Base-by-base conservation (phyloP, 2,113 vertebrate genomes). In the Paracanthobrama guichenoti region DNA sequence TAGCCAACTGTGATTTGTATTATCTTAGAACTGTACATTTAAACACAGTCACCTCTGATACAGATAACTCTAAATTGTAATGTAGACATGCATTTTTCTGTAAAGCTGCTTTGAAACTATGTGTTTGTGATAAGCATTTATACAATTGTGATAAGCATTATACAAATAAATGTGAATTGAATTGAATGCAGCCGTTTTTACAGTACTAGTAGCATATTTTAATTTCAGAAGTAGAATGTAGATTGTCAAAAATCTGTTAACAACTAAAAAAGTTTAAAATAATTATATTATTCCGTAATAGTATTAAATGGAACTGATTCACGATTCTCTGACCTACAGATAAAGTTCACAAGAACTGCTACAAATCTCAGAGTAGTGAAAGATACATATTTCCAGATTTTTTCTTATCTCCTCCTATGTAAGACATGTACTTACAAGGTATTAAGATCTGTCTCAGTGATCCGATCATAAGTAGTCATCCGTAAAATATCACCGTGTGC, bases 331-430 rank as follows among this genome's bases (percentile, higher is more conserved):
- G 50, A 5, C 46, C 7, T 2, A 10, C 72, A n/a, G 14, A 18
- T n/a, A 72, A 57, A 59, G 53, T 42, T 59, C 20, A 59, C 28
- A 57, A 22, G 82, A 86, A 81, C 28, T 24, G 24, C 86, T 82
- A 67, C 83, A 85, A 83, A 90, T 67, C 82, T 72, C 84, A 89
- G 87, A 79, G 62, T 46, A 26, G 57, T 81, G 67, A 84, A 89
- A 85, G 85, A 73, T 75, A 79, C 60, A 85, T 10, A 31, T 78
- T 85, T 84, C 67, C 79, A 50, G 57, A 22, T 83, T 79, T 60
- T 59, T n/a, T 78, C 82, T 83, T 87, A 90, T 89, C 88, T 86
- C 39, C 24, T 84, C 86, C 88, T 87, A 71, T 77, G 39, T 24
- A 48, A 48, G 69, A 12, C 11, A 22, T 3, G n/a, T 42, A 72